A percentile compares a stretch with the other conserved stretches of the same genome.
phyloP scores from a whole-genome alignment of 2,888 invertebrate genomes.

The Pristionchus exspectatus region DNA sequence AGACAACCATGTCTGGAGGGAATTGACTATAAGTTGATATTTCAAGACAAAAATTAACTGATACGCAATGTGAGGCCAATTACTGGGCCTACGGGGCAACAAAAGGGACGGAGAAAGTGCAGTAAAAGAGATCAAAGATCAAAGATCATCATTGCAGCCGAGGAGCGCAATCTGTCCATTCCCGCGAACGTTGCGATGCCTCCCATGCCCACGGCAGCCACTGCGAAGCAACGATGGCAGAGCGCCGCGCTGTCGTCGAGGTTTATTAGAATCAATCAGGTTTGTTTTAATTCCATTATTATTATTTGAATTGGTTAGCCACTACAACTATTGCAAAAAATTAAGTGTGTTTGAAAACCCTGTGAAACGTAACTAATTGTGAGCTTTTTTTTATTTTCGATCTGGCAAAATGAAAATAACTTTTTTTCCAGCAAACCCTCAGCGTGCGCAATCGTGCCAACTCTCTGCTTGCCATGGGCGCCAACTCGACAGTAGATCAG shows the following conservation, averaged over 20 bases:
- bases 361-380: neutral
- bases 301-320: too few relatives aligned
- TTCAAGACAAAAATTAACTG: too few relatives aligned
- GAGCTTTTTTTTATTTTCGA: too few relatives aligned
- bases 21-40: too few relatives aligned
- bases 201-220: slow-evolving; percentile 58
- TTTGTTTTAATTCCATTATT: too few relatives aligned
- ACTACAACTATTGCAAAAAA: too few relatives aligned
- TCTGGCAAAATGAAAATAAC: too few relatives aligned
- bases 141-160: slow-evolving; percentile 61
- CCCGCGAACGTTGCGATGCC: slow-evolving; percentile 67
- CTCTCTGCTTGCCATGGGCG: slow-evolving; percentile 53
- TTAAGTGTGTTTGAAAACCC: neutral
- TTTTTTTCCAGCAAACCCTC: slow-evolving; percentile 48
- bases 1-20: too few relatives aligned
- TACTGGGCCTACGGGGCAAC: too few relatives aligned
- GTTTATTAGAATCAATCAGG: slow-evolving; percentile 70
- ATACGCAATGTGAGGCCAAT: too few relatives aligned
- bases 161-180: slow-evolving; percentile 73
- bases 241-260: slow-evolving; percentile 75
- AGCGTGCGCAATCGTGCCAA: slow-evolving; percentile 50
- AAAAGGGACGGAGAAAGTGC: too few relatives aligned
- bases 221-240: slow-evolving; percentile 71
- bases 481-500: slow-evolving; percentile 58
- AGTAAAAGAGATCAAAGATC: too few relatives aligned